Evolutionary conservation across 1,140 invertebrate genomes (phyloP).

Genomic region (Akabosia matsudoensis): DNA sequence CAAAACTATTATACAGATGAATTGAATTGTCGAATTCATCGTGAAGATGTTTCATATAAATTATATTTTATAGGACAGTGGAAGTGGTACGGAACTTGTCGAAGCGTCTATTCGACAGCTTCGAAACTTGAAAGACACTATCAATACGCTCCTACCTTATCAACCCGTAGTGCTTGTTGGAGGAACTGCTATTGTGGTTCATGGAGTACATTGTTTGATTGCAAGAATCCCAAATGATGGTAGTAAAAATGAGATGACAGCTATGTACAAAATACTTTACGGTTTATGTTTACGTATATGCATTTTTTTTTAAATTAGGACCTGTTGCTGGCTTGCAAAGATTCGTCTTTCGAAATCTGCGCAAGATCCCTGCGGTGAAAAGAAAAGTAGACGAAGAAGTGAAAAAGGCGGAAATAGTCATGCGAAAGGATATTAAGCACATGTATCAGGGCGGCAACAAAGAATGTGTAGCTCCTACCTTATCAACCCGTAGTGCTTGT

Average conservation of each 20-base stretch:
- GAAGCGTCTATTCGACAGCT: background rate
- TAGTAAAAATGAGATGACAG: conserved; percentile 9
- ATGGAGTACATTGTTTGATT: conserved; percentile 24
- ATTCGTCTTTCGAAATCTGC: conserved; percentile 65
- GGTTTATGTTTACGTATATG: background rate
- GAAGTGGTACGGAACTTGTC: background rate
- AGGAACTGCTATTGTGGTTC: conserved; percentile 31
- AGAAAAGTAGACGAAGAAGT: conserved; percentile 71
- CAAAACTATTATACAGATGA: no score
- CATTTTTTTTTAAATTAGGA: conserved; percentile 4
- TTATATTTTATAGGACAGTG: background rate
- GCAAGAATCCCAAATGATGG: conserved; percentile 38
- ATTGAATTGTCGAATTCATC: no score
- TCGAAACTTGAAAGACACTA: background rate
- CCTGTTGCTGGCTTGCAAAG: conserved; percentile 60
- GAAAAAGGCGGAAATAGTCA: conserved; percentile 60
- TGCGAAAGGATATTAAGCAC: conserved; percentile 66
- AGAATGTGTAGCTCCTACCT: conserved; percentile 24
- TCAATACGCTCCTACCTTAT: conserved; percentile 37
- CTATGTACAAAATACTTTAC: background rate
- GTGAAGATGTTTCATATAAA: background rate
- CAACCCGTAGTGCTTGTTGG: conserved; percentile 43
- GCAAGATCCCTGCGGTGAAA: conserved; percentile 68
- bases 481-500: conserved; percentile 42
- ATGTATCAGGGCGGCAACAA: conserved; percentile 60